These are phyloP conservation scores for Barbus barbus DNA, from an alignment of 2,113 vertebrate genomes.

Conservation along the genomic window DNA sequence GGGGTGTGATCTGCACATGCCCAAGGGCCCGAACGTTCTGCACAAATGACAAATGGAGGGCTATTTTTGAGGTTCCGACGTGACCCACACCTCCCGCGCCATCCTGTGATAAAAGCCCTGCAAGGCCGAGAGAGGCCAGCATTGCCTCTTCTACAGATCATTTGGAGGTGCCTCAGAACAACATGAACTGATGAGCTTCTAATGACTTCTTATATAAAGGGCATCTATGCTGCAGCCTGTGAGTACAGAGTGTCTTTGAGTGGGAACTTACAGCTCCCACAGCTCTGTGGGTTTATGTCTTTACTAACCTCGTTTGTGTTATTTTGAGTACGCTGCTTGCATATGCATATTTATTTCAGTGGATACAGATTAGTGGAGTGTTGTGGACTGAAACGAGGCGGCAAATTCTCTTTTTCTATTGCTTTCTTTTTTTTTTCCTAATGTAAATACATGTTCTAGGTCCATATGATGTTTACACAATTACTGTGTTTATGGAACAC, in stretches of 20 bases:
- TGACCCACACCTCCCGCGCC: conserved; percentile 63
- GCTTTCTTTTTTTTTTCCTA: background rate
- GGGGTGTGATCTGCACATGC: conserved; percentile 51
- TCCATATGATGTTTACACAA: background rate
- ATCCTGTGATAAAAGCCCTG: conserved; percentile 56
- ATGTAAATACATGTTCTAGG: background rate
- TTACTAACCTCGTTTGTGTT: background rate
- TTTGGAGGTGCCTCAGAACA: conserved; percentile 71
- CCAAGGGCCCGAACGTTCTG: conserved; percentile 57
- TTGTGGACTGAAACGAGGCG: background rate
- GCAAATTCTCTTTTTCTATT: conserved; percentile 23
- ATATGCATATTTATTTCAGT: conserved; percentile 2
- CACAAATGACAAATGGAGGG: conserved; percentile 74
- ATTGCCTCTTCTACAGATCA: conserved; percentile 67
- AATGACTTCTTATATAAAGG: conserved; percentile 73
- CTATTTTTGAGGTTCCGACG: conserved; percentile 70
- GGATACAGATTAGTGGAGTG: background rate
- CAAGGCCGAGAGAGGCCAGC: conserved; percentile 58
- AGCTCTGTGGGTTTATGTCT: background rate
- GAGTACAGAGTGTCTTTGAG: conserved; percentile 37
- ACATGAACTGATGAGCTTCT: conserved; percentile 71
- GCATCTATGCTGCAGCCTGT: conserved; percentile 59
- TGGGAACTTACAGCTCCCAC: conserved; percentile 28
- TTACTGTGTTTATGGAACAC: background rate
- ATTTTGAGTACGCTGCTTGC: background rate